These are phyloP conservation scores for Macaca nemestrina DNA, from an alignment of 2,113 vertebrate genomes.

Conservation along the genomic window DNA sequence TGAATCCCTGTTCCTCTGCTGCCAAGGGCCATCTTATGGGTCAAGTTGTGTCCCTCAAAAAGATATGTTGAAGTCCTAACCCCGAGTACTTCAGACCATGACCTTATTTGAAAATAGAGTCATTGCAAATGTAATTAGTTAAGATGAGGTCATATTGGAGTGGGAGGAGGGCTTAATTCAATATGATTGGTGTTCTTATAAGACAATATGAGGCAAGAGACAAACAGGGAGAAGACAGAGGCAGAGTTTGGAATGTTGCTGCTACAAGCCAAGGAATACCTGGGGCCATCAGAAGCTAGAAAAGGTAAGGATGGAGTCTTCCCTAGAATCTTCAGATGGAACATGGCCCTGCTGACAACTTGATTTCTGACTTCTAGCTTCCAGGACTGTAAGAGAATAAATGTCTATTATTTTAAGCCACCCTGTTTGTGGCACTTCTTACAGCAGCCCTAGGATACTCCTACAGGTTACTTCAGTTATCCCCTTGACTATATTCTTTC, in stretches of 20 bases:
- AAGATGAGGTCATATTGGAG: neutral
- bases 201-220: neutral
- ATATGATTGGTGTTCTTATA: neutral
- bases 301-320: neutral
- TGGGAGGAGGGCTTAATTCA: neutral
- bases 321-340: neutral
- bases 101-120: neutral
- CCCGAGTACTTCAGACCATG: neutral
- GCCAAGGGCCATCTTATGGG: neutral
- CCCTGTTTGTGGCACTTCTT: neutral
- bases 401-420: neutral
- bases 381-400: neutral
- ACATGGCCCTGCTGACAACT: neutral
- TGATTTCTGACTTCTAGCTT: neutral
- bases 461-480: neutral
- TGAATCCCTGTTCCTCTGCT: neutral
- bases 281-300: neutral
- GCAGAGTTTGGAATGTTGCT: neutral
- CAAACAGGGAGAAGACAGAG: neutral
- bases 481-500: neutral
- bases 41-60: neutral
- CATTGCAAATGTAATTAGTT: neutral
- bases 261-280: neutral
- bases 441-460: neutral
- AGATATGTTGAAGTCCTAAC: neutral